These are phyloP conservation scores for Thalassarche chlororhynchos DNA, from an alignment of 2,113 vertebrate genomes.

Conservation along the genomic window DNA sequence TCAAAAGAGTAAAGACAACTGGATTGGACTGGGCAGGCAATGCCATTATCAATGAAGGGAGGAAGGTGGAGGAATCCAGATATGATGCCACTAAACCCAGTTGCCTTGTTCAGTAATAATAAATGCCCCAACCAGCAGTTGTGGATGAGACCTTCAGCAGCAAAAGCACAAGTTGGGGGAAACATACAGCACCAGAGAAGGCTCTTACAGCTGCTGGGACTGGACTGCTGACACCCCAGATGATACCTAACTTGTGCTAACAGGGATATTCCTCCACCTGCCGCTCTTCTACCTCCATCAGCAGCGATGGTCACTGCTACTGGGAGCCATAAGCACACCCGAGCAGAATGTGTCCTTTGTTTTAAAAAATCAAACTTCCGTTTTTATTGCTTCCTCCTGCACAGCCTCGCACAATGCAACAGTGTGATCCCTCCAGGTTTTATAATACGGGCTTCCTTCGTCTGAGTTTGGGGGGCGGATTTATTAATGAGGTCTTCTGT, in stretches of 20 bases:
- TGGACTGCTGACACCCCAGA: background rate
- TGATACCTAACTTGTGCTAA: background rate
- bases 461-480: background rate
- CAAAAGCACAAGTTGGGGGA: background rate
- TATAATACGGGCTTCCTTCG: background rate
- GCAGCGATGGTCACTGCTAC: background rate
- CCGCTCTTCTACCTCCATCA: background rate
- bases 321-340: background rate
- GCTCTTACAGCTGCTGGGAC: background rate
- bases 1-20: background rate
- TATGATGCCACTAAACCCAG: rapidly evolving
- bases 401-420: background rate
- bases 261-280: background rate
- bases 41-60: background rate
- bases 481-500: background rate
- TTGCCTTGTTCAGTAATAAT: background rate
- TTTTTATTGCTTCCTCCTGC: background rate
- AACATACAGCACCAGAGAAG: background rate
- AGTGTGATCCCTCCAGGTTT: background rate
- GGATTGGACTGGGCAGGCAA: background rate
- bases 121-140: background rate
- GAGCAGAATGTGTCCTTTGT: background rate
- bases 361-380: background rate
- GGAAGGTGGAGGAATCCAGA: background rate
- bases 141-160: background rate